phyloP scores from a whole-genome alignment of 2,888 invertebrate species.

The Eilema griseolum region DNA sequence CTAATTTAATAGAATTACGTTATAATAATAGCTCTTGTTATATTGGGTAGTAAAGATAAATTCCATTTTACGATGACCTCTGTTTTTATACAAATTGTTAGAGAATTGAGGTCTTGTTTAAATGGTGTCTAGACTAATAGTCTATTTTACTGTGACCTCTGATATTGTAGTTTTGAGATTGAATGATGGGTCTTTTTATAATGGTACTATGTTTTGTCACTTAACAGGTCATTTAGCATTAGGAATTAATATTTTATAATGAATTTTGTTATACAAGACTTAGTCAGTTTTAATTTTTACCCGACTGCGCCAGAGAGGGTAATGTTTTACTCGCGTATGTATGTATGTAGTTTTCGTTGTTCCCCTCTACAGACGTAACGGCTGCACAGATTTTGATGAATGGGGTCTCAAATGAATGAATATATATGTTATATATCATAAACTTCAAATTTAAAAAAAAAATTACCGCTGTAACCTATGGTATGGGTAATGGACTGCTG shows the following conservation, averaged over 20 bases:
- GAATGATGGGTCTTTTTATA: conserved; percentile 4
- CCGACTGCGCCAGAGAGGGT: too few relatives aligned
- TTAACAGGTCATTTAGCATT: conserved; percentile 1
- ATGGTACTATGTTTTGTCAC: neutral
- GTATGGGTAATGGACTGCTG: too few relatives aligned
- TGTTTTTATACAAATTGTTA: neutral
- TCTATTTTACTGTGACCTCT: conserved; percentile 11
- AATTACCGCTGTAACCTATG: too few relatives aligned
- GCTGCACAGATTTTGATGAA: too few relatives aligned
- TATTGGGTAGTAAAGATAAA: neutral
- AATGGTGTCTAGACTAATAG: neutral
- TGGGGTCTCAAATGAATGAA: too few relatives aligned
- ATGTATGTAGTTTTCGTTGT: too few relatives aligned
- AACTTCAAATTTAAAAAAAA: too few relatives aligned
- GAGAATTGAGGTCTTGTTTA: conserved; percentile 9
- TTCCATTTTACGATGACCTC: conserved; percentile 12
- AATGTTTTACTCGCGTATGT: too few relatives aligned
- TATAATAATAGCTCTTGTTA: conserved; percentile 9
- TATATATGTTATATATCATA: too few relatives aligned
- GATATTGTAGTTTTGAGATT: neutral
- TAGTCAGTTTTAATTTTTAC: neutral
- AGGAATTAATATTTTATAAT: conserved; percentile 6
- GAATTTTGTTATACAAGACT: neutral
- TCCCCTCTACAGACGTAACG: too few relatives aligned
- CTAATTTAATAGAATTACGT: neutral